A percentile compares a stretch with the other conserved stretches of the same genome.
Conservation (phyloP, 1,140 invertebrate species). For the Tetragnatha versicolor region DNA sequence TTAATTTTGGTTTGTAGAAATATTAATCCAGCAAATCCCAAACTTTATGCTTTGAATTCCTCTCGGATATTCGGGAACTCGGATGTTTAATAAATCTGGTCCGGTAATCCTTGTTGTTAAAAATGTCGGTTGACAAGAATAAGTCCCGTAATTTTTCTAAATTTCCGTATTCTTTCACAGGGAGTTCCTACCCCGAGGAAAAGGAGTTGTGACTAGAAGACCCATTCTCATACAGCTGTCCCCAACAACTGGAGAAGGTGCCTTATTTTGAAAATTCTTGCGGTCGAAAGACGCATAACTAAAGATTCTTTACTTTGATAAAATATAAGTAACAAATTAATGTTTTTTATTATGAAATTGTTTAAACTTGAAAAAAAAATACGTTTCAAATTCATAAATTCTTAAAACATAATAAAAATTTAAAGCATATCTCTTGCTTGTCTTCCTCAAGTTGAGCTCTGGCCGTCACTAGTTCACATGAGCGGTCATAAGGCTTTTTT, state of each 20-base stretch:
- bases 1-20: too few relatives aligned
- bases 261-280: background rate
- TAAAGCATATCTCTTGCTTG: background rate
- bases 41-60: too few relatives aligned
- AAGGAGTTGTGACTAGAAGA: constrained; percentile 9
- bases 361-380: background rate
- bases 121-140: too few relatives aligned
- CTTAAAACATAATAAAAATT: background rate
- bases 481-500: too few relatives aligned
- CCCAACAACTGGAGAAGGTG: background rate
- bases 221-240: constrained; percentile 29
- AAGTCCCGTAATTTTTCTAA: too few relatives aligned
- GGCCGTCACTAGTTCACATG: too few relatives aligned
- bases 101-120: too few relatives aligned
- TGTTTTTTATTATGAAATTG: too few relatives aligned
- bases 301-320: background rate
- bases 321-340: background rate
- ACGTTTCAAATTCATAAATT: background rate
- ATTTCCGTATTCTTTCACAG: too few relatives aligned
- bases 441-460: background rate
- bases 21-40: too few relatives aligned
- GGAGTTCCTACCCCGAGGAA: constrained; percentile 3
- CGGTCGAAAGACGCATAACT: background rate
- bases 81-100: too few relatives aligned
- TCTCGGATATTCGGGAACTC: too few relatives aligned